A percentile compares a stretch with the other conserved stretches of the same genome.
Evolutionary conservation across 1,140 invertebrate genomes (phyloP).

Genomic region (Dreissena rostriformis): DNA sequence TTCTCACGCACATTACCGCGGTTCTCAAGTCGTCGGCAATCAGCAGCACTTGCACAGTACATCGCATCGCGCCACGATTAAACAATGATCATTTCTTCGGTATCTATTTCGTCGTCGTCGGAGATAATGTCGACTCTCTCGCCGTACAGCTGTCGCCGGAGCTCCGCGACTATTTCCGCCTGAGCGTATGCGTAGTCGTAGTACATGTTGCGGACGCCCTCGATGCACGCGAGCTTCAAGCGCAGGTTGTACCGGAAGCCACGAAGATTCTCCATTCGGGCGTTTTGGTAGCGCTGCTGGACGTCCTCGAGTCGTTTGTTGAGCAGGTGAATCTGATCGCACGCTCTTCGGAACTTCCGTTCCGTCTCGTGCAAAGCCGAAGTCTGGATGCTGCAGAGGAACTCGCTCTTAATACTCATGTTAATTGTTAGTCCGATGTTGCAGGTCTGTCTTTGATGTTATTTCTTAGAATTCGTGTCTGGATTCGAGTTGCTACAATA

Average conservation of each 20-base stretch:
- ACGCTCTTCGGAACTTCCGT: conserved; percentile 30
- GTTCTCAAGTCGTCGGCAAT: no score
- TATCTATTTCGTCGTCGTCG: conserved; percentile 11
- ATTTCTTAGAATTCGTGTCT: no score
- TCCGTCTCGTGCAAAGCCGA: conserved; percentile 16
- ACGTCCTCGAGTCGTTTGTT: conserved; percentile 34
- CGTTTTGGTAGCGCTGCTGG: conserved; percentile 31
- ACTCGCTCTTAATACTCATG: background rate
- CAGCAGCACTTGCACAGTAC: no score
- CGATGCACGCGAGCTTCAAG: conserved; percentile 40
- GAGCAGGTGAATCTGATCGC: conserved; percentile 13
- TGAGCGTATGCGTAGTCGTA: conserved; percentile 51
- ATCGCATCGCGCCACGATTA: no score
- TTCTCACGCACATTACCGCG: no score
- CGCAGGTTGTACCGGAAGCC: conserved; percentile 50
- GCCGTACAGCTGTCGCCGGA: conserved; percentile 29
- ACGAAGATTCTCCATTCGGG: conserved; percentile 34
- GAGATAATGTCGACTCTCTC: conserved; percentile 20
- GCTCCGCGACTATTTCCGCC: conserved; percentile 41
- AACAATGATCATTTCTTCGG: background rate
- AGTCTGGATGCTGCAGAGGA: background rate
- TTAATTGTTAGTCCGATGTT: no score
- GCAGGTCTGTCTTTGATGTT: no score
- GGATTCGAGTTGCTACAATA: no score
- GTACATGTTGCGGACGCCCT: conserved; percentile 52